phyloP scores from a whole-genome alignment of 2,888 invertebrate genomes.

The Troides oblongomaculatus region DNA sequence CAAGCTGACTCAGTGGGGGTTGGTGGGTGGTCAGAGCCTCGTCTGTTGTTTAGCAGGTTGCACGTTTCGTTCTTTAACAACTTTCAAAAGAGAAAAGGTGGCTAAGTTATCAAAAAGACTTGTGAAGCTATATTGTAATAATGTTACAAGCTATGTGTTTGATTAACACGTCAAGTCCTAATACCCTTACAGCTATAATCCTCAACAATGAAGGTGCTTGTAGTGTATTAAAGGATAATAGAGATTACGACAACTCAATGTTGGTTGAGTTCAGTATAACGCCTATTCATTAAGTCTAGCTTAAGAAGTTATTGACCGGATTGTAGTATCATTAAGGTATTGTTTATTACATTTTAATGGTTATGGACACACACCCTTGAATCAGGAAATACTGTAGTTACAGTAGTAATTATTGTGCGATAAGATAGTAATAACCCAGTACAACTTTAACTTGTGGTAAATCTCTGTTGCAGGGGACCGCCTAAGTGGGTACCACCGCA shows the following conservation, averaged over 20 bases:
- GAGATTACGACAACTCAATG: conserved; percentile 41
- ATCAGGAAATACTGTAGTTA: no score
- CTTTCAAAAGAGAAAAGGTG: no score
- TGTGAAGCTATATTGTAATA: neutral
- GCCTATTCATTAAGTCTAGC: conserved; percentile 43
- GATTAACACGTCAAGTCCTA: conserved; percentile 42
- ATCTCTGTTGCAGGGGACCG: no score
- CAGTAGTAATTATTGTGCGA: no score
- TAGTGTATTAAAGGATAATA: conserved; percentile 49
- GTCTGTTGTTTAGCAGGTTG: no score
- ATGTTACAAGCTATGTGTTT: neutral
- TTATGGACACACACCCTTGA: neutral
- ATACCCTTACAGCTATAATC: conserved; percentile 45
- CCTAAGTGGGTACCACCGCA: no score
- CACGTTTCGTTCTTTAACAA: no score
- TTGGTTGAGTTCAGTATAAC: conserved; percentile 39
- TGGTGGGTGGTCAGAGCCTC: no score
- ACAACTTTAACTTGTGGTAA: no score
- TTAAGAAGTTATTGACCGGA: conserved; percentile 48
- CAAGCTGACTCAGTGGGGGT: no score
- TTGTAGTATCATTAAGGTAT: conserved; percentile 21
- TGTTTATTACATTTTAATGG: neutral
- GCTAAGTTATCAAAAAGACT: no score
- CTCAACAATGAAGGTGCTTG: conserved; percentile 45
- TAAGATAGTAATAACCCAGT: no score